Base-by-base conservation (phyloP, 2,113 vertebrate species). In the Picathartes gymnocephalus region DNA sequence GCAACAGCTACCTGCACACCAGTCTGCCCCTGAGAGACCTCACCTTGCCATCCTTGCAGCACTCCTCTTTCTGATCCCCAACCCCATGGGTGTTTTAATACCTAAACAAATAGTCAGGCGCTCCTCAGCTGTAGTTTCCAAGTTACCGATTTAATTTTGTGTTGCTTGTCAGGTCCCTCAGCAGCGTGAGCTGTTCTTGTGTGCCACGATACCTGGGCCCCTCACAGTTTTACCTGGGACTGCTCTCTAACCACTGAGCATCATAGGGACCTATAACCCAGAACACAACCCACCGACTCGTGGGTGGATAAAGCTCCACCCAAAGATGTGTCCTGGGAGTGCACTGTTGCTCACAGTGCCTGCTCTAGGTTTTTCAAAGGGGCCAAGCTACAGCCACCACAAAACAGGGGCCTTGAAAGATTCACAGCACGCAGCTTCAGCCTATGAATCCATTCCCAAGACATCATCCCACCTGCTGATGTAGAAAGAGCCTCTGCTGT, bases 131-230 rank as follows among this genome's bases (percentile, higher is more conserved):
- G 23, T 10, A 69, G 39, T 69, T 85, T 72, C 73, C 13, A 76
- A 76, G 42, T 45, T 33, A 61, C 9, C 65, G 20, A 33, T 48
- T 85, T 81, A 33, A 53, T 68, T 92, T 68, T 57, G 18, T 17
- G 3, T 42, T 39, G 39, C n/a, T 33, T 53, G 12, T 39, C 62
- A 53, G 57, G 40, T 81, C 28, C 40, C 25, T 42, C 62, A 3
- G 10, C 15, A 10, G 17, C 0, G 0, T 6, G 13, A 90, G 24
- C 9, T 25, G 7, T 11, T 33, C 13, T 4, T 39, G 14, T 6
- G 3, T 18, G 15, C 51, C 57, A 25, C 9, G 6, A 40, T 3
- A 42, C 5, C 6, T 58, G 16, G 15, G 27, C 11, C 60, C 17
- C 13, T 37, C 71, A n/a, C 13, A 19, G 39, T 27, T 61, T 35